Percentiles rank a stretch among this genome's conserved stretches.
Evolutionary conservation across 1,140 invertebrate genomes (phyloP).

Genomic region (Delia radicum): DNA sequence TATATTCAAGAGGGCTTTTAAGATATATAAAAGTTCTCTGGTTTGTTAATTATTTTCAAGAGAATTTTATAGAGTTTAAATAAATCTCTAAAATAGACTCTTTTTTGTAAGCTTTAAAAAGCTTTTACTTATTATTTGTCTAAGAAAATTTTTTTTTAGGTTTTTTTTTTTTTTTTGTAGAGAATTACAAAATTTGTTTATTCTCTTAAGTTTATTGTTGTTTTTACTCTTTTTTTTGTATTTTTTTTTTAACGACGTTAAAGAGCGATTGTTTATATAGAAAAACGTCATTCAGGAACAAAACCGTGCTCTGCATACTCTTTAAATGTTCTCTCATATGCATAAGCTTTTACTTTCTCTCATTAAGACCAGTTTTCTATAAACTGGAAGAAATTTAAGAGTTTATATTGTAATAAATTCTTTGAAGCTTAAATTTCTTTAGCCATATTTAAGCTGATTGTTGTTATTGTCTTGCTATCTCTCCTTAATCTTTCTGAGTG

Average conservation of each 20-base stretch:
- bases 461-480: not conserved
- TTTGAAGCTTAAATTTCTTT: not conserved
- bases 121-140: not conserved
- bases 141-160: too few species aligned
- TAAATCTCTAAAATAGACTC: too few species aligned
- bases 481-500: not conserved
- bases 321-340: not conserved
- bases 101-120: too few species aligned
- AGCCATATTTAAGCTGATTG: not conserved
- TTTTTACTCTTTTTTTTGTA: not conserved
- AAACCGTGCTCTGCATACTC: slow-evolving; percentile 47
- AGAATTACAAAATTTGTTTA: too few species aligned
- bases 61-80: too few species aligned
- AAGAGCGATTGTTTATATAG: slow-evolving; percentile 21
- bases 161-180: too few species aligned
- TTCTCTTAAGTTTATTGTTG: slow-evolving; percentile 2
- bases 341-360: too few species aligned
- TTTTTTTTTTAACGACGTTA: not conserved
- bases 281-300: slow-evolving; percentile 44
- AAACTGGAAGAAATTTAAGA: too few species aligned
- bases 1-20: too few species aligned
- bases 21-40: too few species aligned
- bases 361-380: not conserved
- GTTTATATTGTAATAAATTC: too few species aligned
- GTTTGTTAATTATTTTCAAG: too few species aligned